Percentiles rank a stretch among this genome's conserved stretches.
phyloP scores from a whole-genome alignment of 2,888 invertebrate species.

The Syrista parreyssii region DNA sequence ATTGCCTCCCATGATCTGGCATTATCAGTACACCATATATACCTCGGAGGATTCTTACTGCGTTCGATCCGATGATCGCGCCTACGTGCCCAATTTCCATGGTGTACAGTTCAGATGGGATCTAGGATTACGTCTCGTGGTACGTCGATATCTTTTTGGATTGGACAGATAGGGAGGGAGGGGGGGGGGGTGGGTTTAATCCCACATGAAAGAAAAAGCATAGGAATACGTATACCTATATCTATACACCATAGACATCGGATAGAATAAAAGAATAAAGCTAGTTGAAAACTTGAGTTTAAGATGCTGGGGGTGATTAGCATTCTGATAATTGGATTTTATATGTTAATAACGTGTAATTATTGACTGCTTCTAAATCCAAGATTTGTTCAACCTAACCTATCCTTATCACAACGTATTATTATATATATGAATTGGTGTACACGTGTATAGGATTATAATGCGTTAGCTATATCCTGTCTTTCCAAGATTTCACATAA shows the following conservation, averaged over 20 bases:
- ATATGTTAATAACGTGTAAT: background rate
- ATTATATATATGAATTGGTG: background rate
- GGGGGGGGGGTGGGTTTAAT: background rate
- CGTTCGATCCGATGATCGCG: background rate
- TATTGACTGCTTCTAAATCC: background rate
- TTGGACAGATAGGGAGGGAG: too few species aligned
- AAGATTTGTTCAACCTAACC: background rate
- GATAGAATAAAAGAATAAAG: background rate
- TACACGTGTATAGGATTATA: background rate
- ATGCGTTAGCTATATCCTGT: background rate
- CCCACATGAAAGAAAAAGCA: background rate
- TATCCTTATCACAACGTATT: background rate
- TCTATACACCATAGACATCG: background rate
- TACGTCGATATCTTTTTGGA: conserved; percentile 31
- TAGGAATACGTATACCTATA: background rate
- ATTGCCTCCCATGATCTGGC: background rate
- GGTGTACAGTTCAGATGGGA: conserved; percentile 20
- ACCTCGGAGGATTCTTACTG: background rate
- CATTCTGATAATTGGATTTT: background rate
- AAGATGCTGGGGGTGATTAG: background rate
- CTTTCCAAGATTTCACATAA: background rate
- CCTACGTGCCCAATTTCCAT: conserved; percentile 8
- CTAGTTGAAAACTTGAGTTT: background rate
- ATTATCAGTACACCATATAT: background rate
- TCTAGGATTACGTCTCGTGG: conserved; percentile 29